Evolutionary conservation across 2,888 invertebrate genomes (phyloP).

Genomic region (Clunio marinus): DNA sequence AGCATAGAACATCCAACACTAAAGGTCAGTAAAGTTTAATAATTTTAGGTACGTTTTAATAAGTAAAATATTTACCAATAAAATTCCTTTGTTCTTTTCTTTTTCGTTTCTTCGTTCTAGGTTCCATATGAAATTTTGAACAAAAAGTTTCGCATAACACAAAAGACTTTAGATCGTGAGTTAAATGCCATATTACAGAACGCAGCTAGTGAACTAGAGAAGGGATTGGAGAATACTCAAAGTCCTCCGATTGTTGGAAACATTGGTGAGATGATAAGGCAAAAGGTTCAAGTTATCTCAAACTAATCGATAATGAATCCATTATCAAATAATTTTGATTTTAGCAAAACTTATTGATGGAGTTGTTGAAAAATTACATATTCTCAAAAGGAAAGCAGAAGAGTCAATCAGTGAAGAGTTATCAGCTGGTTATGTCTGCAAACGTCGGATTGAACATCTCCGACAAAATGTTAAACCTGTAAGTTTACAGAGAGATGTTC

Average conservation of each 20-base stretch:
- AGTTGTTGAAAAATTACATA: slow-evolving; percentile 83
- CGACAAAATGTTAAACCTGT: slow-evolving; percentile 50
- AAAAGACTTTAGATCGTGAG: slow-evolving; percentile 90
- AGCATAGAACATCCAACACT: slow-evolving; percentile 93
- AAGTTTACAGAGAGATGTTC: slow-evolving; percentile 45
- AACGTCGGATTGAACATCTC: slow-evolving; percentile 86
- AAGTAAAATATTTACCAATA: too few relatives aligned
- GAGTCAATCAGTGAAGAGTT: slow-evolving; percentile 90
- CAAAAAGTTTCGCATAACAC: slow-evolving; percentile 92
- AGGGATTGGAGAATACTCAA: slow-evolving; percentile 59
- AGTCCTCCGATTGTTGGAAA: slow-evolving; percentile 6
- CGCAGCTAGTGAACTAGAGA: slow-evolving; percentile 74
- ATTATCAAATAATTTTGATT: slow-evolving; percentile 45
- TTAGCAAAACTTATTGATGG: slow-evolving; percentile 64
- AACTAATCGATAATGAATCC: slow-evolving; percentile 42
- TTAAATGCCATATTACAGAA: slow-evolving; percentile 76
- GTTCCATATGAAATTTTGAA: slow-evolving; percentile 97
- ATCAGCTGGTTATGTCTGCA: slow-evolving; percentile 85
- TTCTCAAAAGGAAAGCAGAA: slow-evolving; percentile 89
- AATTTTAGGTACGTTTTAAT: too few relatives aligned
- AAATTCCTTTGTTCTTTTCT: slow-evolving; percentile 24
- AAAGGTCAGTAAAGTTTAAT: too few relatives aligned
- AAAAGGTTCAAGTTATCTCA: neutral
- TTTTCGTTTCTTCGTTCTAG: slow-evolving; percentile 51
- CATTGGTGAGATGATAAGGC: slow-evolving; percentile 41